Evolutionary conservation across 23 tunicate genomes (phyloP).

Genomic region (Pegea sp.): DNA sequence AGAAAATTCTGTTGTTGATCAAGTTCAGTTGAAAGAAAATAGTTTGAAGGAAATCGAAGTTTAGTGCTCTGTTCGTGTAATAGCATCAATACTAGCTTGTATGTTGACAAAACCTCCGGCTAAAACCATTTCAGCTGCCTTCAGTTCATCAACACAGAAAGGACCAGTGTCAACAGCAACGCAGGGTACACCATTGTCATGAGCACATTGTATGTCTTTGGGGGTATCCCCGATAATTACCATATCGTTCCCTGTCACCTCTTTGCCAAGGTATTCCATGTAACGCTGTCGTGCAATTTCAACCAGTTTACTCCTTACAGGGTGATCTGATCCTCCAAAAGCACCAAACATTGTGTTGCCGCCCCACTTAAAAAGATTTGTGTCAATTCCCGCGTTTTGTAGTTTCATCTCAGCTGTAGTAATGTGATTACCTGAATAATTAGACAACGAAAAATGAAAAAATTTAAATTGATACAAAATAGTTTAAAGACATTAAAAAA

Average conservation of each 20-base stretch:
- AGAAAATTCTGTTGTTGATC: no score
- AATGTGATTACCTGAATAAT: conserved; percentile 27
- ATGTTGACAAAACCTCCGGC: conserved; percentile 47
- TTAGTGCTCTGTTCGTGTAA: no score
- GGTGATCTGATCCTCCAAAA: conserved; percentile 81
- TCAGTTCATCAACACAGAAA: conserved; percentile 6
- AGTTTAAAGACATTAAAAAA: background rate
- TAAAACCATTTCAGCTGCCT: conserved; percentile 33
- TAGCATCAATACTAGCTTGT: conserved; percentile 19
- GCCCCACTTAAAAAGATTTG: conserved; percentile 4
- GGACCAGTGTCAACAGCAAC: conserved; percentile 67
- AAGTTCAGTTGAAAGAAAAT: no score
- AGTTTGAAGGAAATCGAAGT: no score
- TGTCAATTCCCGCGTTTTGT: conserved; percentile 28
- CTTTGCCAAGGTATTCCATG: conserved; percentile 11
- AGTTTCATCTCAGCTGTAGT: conserved; percentile 38
- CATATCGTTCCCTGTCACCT: conserved; percentile 16
- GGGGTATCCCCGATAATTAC: conserved; percentile 75
- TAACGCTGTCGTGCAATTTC: conserved; percentile 40
- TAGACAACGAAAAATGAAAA: background rate
- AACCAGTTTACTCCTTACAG: conserved; percentile 32
- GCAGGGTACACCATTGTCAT: conserved; percentile 58
- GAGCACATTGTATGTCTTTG: conserved; percentile 72
- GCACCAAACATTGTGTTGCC: conserved; percentile 29
- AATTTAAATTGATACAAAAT: background rate